phyloP scores from a whole-genome alignment of 2,797 vertebrate genomes.

The Simalia tracyae region DNA sequence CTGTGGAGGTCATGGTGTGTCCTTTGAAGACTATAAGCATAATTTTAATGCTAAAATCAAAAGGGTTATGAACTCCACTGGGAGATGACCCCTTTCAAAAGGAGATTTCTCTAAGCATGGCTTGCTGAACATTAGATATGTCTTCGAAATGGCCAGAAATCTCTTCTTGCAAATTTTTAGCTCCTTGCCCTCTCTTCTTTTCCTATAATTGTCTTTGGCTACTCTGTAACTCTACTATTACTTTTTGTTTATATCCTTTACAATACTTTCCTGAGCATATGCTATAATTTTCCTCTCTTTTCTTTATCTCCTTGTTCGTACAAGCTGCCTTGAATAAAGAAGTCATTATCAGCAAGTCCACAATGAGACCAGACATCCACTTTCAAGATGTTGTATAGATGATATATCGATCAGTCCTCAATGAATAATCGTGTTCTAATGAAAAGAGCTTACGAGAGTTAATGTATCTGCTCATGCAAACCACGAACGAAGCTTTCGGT shows the following conservation, averaged over 20 bases:
- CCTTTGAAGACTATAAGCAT: slow-evolving; percentile 58
- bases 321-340: slow-evolving; percentile 93
- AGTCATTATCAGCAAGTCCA: slow-evolving; percentile 90
- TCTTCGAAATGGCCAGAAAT: slow-evolving; percentile 48
- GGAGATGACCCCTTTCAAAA: slow-evolving; percentile 57
- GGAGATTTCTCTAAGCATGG: slow-evolving; percentile 60
- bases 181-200: slow-evolving; percentile 58
- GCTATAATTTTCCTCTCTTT: slow-evolving; percentile 86
- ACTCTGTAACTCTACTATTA: slow-evolving; percentile 60
- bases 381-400: slow-evolving; percentile 93
- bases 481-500: slow-evolving; percentile 86
- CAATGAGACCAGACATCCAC: slow-evolving; percentile 91
- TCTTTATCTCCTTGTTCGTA: slow-evolving; percentile 96
- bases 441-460: slow-evolving; percentile 84
- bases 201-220: slow-evolving; percentile 33
- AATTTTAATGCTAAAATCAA: slow-evolving; percentile 57
- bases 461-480: slow-evolving; percentile 87
- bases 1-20: slow-evolving; percentile 45
- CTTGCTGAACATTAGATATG: slow-evolving; percentile 48
- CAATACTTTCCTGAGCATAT: slow-evolving; percentile 82
- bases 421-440: slow-evolving; percentile 89
- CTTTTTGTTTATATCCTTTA: slow-evolving; percentile 83
- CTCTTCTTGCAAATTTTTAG: slow-evolving; percentile 35
- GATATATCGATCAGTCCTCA: slow-evolving; percentile 94
- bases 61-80: slow-evolving; percentile 57